Percentiles rank a stretch among this genome's conserved stretches.
Evolutionary conservation across 2,113 vertebrate genomes (phyloP).

Genomic region (Dromaius novaehollandiae): DNA sequence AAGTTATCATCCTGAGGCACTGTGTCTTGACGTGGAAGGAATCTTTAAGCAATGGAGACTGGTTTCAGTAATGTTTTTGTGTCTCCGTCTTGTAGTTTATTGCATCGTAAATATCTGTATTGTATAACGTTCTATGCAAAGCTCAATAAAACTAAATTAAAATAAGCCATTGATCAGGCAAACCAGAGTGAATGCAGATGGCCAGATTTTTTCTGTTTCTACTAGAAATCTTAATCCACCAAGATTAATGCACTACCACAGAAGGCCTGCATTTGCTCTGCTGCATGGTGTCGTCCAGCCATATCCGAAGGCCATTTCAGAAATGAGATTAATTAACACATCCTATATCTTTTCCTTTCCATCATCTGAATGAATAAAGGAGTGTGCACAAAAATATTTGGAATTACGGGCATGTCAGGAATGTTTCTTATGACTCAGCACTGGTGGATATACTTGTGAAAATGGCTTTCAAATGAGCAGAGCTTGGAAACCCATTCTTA

Average conservation of each 20-base stretch:
- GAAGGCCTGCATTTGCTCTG: not conserved
- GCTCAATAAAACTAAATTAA: not conserved
- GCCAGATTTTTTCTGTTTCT: not conserved
- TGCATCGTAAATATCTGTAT: not conserved
- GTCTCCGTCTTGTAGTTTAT: not conserved
- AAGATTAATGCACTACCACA: not conserved
- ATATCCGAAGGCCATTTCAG: not conserved
- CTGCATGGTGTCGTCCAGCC: not conserved
- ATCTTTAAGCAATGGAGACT: not conserved
- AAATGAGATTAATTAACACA: not conserved
- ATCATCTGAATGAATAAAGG: not conserved
- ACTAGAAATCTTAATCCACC: not conserved
- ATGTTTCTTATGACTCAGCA: not conserved
- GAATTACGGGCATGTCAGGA: not conserved
- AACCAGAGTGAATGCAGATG: not conserved
- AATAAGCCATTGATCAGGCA: not conserved
- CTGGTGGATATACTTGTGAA: not conserved
- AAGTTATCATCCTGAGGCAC: not conserved
- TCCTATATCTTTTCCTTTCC: not conserved
- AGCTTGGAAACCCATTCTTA: not conserved
- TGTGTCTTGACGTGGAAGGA: not conserved
- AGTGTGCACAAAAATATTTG: not conserved
- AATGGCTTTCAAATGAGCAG: not conserved
- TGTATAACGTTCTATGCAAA: not conserved
- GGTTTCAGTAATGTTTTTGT: not conserved